Percentiles rank a stretch among this genome's conserved stretches.
These are phyloP conservation scores for Anaspis maculata DNA, from an alignment of 2,888 invertebrate genomes.

Conservation along the genomic window DNA sequence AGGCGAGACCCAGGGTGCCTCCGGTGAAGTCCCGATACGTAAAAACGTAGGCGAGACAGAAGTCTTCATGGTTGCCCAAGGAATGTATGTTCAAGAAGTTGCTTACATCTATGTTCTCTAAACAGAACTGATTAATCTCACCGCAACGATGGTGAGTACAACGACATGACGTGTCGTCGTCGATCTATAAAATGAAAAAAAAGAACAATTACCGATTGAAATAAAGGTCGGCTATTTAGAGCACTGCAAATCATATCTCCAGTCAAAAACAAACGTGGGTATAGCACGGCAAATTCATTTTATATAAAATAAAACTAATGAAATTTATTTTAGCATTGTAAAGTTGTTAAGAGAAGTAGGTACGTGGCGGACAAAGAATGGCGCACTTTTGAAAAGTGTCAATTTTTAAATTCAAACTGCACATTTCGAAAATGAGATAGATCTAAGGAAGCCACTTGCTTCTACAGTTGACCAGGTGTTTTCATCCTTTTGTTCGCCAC, in stretches of 20 bases:
- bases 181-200: constrained; percentile 82
- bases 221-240: no score
- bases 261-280: no score
- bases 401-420: no score
- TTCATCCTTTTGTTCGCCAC: no score
- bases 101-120: constrained; percentile 96
- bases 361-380: no score
- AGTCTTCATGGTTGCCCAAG: constrained; percentile 92
- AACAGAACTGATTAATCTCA: constrained; percentile 83
- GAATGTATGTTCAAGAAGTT: constrained; percentile 98
- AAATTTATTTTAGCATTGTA: background rate
- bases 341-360: background rate
- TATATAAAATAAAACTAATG: constrained; percentile 1
- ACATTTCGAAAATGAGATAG: no score
- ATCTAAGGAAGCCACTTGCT: no score
- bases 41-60: constrained; percentile 99
- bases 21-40: constrained; percentile 97
- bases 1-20: constrained; percentile 95
- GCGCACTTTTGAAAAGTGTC: no score
- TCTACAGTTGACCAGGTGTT: no score
- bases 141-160: constrained; percentile 50
- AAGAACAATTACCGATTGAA: background rate
- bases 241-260: no score
- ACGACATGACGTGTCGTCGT: constrained; percentile 76
- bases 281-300: background rate